A percentile compares a stretch with the other conserved stretches of the same genome.
Conservation (phyloP, 2,797 vertebrate genomes). For the Hylomyscus alleni region DNA sequence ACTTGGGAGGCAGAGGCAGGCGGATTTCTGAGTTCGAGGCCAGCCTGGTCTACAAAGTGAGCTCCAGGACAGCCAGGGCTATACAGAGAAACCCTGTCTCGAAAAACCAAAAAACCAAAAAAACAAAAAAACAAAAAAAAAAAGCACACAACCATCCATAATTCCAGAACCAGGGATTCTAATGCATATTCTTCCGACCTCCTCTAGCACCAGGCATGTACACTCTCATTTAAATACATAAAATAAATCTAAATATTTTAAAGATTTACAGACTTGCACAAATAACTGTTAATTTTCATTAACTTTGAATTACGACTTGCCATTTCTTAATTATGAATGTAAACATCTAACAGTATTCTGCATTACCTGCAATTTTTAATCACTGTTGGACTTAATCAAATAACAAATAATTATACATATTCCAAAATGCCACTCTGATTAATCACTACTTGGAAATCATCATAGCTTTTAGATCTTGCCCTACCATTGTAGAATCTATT, state of each 20-base stretch:
- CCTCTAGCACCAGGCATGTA: not conserved
- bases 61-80: too few species aligned
- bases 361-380: not conserved
- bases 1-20: too few species aligned
- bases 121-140: too few species aligned
- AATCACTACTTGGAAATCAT: conserved; percentile 48
- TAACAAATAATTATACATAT: conserved; percentile 16
- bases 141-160: not conserved
- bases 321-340: conserved; percentile 31
- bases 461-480: conserved; percentile 9
- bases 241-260: not conserved
- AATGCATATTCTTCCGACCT: not conserved
- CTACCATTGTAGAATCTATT: not conserved
- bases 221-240: too few species aligned
- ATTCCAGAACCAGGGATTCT: not conserved
- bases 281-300: conserved; percentile 36
- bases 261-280: not conserved
- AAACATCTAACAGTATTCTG: not conserved
- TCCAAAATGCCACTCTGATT: conserved; percentile 13
- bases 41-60: too few species aligned
- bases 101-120: too few species aligned
- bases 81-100: too few species aligned
- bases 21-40: too few species aligned
- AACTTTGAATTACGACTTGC: conserved; percentile 41
- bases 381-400: not conserved